These are phyloP conservation scores for Phytoseiulus persimilis DNA, from an alignment of 2,888 invertebrate species.

Conservation along the genomic window DNA sequence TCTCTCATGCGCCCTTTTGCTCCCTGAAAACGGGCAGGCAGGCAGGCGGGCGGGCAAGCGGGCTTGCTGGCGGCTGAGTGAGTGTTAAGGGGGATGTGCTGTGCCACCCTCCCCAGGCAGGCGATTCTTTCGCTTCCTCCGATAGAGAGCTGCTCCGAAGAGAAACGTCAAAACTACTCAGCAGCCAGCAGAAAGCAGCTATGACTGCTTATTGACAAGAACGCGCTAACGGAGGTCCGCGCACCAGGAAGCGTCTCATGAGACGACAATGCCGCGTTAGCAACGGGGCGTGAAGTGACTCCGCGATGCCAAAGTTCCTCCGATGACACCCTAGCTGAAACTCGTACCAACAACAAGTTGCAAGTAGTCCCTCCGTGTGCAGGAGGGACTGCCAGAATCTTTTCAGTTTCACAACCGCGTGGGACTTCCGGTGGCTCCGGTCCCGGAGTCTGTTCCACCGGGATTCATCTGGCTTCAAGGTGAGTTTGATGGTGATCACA, in stretches of 20 bases:
- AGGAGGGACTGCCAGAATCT: not conserved
- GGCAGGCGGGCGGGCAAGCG: not conserved
- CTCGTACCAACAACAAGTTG: not conserved
- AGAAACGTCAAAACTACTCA: constrained; percentile 5
- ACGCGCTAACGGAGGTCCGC: not conserved
- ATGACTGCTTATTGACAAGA: constrained; percentile 5
- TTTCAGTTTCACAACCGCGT: not conserved
- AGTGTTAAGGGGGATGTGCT: not conserved
- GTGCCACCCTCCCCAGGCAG: not conserved
- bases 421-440: constrained; percentile 5
- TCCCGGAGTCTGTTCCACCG: constrained; percentile 5
- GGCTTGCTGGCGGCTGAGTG: not conserved
- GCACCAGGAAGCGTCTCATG: not conserved
- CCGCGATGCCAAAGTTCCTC: not conserved
- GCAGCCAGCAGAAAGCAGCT: not conserved
- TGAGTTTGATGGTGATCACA: not conserved
- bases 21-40: not conserved
- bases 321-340: not conserved
- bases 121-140: not conserved
- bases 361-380: not conserved
- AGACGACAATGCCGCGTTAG: not conserved
- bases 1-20: not conserved
- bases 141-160: not conserved
- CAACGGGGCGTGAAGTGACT: not conserved
- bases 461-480: not conserved